These are phyloP conservation scores for Rhinoderma darwinii DNA, from an alignment of 2,113 vertebrate genomes.

Conservation along the genomic window DNA sequence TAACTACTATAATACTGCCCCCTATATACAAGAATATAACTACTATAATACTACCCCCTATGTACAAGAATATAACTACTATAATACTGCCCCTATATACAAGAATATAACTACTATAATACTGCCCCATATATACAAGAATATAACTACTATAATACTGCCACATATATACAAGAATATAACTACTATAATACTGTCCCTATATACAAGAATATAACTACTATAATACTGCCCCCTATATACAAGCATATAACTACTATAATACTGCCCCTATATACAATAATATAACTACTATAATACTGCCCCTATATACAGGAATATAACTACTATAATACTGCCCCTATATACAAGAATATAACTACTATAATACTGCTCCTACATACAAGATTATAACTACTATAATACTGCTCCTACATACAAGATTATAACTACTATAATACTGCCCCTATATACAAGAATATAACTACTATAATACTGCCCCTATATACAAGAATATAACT, in stretches of 20 bases:
- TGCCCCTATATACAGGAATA: not conserved
- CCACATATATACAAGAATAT: constrained; percentile 3
- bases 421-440: no score
- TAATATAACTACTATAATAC: constrained; percentile 8
- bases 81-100: not conserved
- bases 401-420: no score
- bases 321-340: not conserved
- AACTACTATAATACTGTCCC: not conserved
- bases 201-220: constrained; percentile 4
- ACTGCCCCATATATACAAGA: constrained; percentile 4
- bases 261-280: not conserved
- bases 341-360: not conserved
- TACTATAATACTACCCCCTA: no score
- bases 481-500: not conserved
- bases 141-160: constrained; percentile 10
- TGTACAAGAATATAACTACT: not conserved
- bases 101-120: not conserved
- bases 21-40: no score
- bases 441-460: no score
- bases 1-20: not conserved
- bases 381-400: no score
- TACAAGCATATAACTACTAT: not conserved
- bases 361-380: no score
- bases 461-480: no score
- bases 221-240: not conserved